phyloP scores from a whole-genome alignment of 2,113 vertebrate genomes.

The Gobio gobio region DNA sequence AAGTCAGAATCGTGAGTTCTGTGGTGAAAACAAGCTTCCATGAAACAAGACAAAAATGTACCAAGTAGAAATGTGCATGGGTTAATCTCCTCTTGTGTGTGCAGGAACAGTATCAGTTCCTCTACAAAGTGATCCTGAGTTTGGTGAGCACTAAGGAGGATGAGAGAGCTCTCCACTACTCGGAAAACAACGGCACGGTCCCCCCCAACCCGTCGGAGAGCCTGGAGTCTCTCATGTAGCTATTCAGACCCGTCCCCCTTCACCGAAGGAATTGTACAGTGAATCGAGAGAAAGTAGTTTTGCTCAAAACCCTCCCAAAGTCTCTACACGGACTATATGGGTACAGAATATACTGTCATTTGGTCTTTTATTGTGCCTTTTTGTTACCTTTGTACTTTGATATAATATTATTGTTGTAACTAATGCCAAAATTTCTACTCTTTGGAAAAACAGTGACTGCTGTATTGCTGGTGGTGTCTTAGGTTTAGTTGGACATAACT shows the following conservation, averaged over 20 bases:
- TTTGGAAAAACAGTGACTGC: slow-evolving; percentile 55
- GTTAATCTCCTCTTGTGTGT: slow-evolving; percentile 33
- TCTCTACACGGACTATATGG: slow-evolving; percentile 62
- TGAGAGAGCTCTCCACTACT: slow-evolving; percentile 84
- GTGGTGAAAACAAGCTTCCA: no score
- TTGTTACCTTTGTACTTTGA: slow-evolving; percentile 79
- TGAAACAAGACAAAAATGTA: no score
- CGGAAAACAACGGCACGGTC: slow-evolving; percentile 90
- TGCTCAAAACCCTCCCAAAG: slow-evolving; percentile 20
- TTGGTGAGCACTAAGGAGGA: slow-evolving; percentile 93
- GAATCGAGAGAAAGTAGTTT: slow-evolving; percentile 24
- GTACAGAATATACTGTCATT: slow-evolving; percentile 65
- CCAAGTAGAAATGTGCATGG: not conserved
- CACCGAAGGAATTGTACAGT: not conserved
- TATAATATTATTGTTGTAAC: slow-evolving; percentile 80
- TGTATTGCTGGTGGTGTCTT: slow-evolving; percentile 64
- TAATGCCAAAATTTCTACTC: slow-evolving; percentile 61
- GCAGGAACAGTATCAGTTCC: slow-evolving; percentile 95
- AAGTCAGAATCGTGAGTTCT: no score
- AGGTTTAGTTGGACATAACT: slow-evolving; percentile 73
- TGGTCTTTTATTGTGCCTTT: slow-evolving; percentile 90
- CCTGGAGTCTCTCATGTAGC: slow-evolving; percentile 90
- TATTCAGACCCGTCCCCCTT: not conserved
- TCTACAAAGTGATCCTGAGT: slow-evolving; percentile 93
- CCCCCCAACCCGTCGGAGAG: slow-evolving; percentile 86